A percentile compares a stretch with the other conserved stretches of the same genome.
phyloP scores from a whole-genome alignment of 2,797 vertebrate species.

The Chelon labrosus region DNA sequence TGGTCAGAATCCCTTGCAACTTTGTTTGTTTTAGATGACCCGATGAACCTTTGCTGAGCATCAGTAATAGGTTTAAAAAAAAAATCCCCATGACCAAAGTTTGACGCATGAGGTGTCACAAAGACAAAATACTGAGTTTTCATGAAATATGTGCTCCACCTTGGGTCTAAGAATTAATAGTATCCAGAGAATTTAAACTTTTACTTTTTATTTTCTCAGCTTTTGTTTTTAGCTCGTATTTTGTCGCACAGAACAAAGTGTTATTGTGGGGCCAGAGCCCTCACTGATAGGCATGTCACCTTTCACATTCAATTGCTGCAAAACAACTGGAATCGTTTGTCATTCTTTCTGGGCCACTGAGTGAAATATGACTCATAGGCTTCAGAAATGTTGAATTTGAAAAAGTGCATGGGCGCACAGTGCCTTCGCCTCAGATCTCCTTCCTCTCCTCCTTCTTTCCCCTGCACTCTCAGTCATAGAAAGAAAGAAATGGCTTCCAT shows the following conservation, averaged over 20 bases:
- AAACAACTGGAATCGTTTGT: conserved; percentile 79
- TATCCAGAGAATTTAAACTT: conserved; percentile 25
- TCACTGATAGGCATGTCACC: conserved; percentile 73
- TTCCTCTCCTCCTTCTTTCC: conserved; percentile 49
- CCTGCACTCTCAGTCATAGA: conserved; percentile 66
- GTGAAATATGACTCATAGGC: conserved; percentile 79
- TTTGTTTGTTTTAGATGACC: conserved; percentile 6
- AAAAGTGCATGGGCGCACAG: conserved; percentile 69
- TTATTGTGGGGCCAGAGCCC: conserved; percentile 60
- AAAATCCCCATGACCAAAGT: background rate
- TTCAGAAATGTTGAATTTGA: conserved; percentile 78
- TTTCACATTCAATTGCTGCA: conserved; percentile 76
- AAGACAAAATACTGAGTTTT: conserved; percentile 8
- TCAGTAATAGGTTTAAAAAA: background rate
- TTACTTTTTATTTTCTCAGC: conserved; percentile 11
- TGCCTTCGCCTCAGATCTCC: conserved; percentile 69
- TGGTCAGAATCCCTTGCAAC: background rate
- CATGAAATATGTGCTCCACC: background rate
- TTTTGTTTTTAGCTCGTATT: conserved; percentile 46
- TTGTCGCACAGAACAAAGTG: conserved; percentile 40
- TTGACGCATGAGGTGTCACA: background rate
- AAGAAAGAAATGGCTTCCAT: conserved; percentile 78
- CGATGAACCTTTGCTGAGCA: background rate
- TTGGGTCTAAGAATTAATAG: background rate
- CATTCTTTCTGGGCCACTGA: conserved; percentile 79